These are phyloP conservation scores for Ficedula albicollis DNA, from an alignment of 2,797 vertebrate species.

Conservation along the genomic window DNA sequence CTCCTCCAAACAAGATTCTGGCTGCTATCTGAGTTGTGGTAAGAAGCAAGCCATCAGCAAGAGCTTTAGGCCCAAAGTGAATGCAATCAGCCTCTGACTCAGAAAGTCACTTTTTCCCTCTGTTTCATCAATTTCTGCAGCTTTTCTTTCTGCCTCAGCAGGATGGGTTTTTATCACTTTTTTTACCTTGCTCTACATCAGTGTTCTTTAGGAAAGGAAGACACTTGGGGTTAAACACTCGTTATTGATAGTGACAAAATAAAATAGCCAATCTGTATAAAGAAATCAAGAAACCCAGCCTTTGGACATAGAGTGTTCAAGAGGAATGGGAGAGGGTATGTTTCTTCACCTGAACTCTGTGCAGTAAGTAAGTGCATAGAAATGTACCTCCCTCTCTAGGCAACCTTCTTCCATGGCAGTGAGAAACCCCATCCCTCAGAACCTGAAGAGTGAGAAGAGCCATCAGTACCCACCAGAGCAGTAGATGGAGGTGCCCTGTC, in stretches of 20 bases:
- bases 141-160: background rate
- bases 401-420: background rate
- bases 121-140: background rate
- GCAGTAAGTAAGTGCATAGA: background rate
- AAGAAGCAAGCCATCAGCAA: background rate
- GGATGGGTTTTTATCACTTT: background rate
- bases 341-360: background rate
- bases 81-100: background rate
- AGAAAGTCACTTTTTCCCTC: background rate
- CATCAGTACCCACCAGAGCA: background rate
- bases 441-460: background rate
- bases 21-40: background rate
- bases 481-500: background rate
- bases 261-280: background rate
- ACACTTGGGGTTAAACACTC: background rate
- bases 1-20: background rate
- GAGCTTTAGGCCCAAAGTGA: background rate
- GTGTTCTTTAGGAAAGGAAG: background rate
- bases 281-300: background rate
- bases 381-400: background rate
- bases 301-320: background rate
- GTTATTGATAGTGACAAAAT: background rate
- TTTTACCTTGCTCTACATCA: background rate
- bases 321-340: background rate
- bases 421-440: background rate